Evolutionary conservation across 2,113 vertebrate species (phyloP).

Genomic region (Cygnus buccinator): DNA sequence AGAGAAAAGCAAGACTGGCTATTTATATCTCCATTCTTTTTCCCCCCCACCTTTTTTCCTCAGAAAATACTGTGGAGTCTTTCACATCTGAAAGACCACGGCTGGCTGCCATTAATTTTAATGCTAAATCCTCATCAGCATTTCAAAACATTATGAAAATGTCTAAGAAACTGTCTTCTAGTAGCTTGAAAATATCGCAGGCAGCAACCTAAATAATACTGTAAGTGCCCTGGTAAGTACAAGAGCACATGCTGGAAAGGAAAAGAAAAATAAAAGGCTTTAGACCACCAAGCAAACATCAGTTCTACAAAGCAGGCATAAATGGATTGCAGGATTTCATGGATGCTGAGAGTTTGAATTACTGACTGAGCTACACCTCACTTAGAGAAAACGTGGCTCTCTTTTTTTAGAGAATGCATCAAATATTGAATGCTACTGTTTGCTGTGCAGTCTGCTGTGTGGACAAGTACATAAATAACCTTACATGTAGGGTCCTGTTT

Average conservation of each 20-base stretch:
- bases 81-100: conserved; percentile 70
- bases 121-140: conserved; percentile 76
- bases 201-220: conserved; percentile 66
- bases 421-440: conserved; percentile 22
- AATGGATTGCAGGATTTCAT: conserved; percentile 57
- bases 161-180: conserved; percentile 70
- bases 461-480: conserved; percentile 5
- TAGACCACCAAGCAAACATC: conserved; percentile 32
- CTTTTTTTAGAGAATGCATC: background rate
- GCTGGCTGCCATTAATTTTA: conserved; percentile 74
- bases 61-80: conserved; percentile 65
- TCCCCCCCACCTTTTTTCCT: conserved; percentile 24
- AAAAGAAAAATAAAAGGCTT: conserved; percentile 57
- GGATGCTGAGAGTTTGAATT: conserved; percentile 53
- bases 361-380: conserved; percentile 53
- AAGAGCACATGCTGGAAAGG: conserved; percentile 60
- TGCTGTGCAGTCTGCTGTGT: background rate
- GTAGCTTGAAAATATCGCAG: conserved; percentile 68
- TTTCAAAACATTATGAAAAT: conserved; percentile 77
- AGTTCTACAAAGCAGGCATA: conserved; percentile 43
- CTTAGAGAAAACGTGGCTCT: conserved; percentile 39
- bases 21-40: conserved; percentile 71
- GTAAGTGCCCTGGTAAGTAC: conserved; percentile 61
- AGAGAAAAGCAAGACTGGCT: conserved; percentile 67
- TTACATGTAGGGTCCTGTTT: background rate